phyloP scores from a whole-genome alignment of 1,140 invertebrate genomes.

The Lucilia sericata region DNA sequence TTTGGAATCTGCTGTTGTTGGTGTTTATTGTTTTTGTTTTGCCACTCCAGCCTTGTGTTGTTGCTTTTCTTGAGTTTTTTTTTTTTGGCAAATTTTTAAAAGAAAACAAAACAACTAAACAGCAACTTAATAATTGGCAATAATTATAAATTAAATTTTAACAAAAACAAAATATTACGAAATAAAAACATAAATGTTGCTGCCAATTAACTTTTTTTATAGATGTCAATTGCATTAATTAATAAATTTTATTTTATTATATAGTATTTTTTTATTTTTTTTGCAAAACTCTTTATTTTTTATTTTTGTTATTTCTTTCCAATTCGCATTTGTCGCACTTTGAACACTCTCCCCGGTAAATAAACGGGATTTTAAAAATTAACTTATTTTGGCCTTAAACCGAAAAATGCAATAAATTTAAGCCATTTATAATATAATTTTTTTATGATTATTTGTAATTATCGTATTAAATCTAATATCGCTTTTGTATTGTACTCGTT shows the following conservation, averaged over 20 bases:
- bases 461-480: neutral
- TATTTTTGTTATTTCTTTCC: neutral
- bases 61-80: neutral
- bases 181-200: conserved; percentile 3
- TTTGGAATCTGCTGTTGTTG: conserved; percentile 11
- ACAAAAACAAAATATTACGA: neutral
- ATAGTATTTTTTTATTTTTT: neutral
- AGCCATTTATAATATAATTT: neutral
- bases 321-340: neutral
- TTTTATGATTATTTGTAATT: neutral
- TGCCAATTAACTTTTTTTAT: conserved; percentile 2
- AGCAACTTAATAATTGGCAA: conserved; percentile 34
- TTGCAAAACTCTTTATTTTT: neutral
- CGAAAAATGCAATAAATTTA: too few species aligned
- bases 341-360: too few species aligned
- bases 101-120: neutral
- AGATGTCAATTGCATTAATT: conserved; percentile 35
- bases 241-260: too few species aligned
- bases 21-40: neutral
- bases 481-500: conserved; percentile 22
- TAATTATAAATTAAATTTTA: neutral
- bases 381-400: too few species aligned
- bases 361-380: too few species aligned
- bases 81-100: neutral
- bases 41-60: neutral